Conservation (phyloP, 2,113 vertebrate genomes). For the Galemys pyrenaicus region DNA sequence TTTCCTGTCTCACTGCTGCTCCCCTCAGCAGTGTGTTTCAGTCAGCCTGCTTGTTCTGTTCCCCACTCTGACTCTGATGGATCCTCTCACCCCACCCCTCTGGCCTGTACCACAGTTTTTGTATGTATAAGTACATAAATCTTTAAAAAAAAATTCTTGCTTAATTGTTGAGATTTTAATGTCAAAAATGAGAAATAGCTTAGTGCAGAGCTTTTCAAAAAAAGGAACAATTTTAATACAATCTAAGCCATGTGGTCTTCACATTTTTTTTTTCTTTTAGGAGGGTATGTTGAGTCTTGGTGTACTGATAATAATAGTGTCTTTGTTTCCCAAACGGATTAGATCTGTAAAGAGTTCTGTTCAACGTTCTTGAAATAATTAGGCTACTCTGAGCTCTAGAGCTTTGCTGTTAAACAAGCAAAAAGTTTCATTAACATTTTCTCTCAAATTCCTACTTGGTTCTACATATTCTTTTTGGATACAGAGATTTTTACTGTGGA, state of each 20-base stretch:
- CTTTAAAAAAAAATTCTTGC: background rate
- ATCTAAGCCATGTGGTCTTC: fast-evolving
- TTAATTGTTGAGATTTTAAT: background rate
- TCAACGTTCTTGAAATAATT: background rate
- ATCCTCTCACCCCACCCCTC: no score
- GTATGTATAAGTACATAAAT: no score
- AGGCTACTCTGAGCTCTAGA: background rate
- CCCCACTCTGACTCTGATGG: no score
- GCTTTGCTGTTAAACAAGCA: background rate
- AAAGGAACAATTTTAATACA: background rate
- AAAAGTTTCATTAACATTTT: background rate
- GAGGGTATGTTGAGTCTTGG: background rate
- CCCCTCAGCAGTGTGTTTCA: no score
- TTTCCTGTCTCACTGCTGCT: no score
- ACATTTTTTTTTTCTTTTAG: background rate
- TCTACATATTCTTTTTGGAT: background rate
- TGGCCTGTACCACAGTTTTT: no score
- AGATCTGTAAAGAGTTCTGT: constrained; percentile 1
- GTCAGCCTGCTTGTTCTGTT: no score
- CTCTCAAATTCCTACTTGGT: background rate
- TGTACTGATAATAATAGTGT: constrained; percentile 16
- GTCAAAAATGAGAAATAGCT: background rate
- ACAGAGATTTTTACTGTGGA: background rate
- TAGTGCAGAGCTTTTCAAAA: background rate
- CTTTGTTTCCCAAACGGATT: constrained; percentile 15